These are phyloP conservation scores for Passer domesticus DNA, from an alignment of 2,113 vertebrate genomes.

Conservation along the genomic window DNA sequence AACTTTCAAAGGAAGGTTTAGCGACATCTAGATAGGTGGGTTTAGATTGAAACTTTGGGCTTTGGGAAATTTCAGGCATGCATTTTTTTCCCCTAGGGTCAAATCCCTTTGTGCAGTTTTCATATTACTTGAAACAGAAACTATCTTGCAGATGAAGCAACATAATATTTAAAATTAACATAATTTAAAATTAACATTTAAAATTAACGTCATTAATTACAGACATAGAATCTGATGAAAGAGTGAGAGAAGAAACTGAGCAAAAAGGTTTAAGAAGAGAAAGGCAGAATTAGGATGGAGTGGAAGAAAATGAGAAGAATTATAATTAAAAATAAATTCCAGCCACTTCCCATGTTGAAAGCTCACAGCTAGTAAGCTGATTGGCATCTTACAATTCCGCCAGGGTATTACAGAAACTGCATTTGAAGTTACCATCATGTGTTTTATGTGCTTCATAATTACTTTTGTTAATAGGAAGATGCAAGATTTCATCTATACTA, in stretches of 20 bases:
- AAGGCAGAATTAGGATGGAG: background rate
- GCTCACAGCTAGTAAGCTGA: background rate
- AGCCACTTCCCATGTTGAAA: background rate
- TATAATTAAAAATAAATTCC: conserved; percentile 19
- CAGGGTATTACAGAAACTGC: background rate
- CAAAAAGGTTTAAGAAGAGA: background rate
- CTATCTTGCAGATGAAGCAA: background rate
- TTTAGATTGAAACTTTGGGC: background rate
- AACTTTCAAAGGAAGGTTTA: background rate
- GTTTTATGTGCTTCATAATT: conserved; percentile 16
- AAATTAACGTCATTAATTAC: background rate
- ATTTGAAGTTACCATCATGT: background rate
- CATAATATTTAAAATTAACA: background rate
- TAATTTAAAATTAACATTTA: background rate
- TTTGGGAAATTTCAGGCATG: background rate
- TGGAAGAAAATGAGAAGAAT: background rate
- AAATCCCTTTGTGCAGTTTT: background rate
- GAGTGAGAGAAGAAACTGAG: background rate
- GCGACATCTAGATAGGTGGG: background rate
- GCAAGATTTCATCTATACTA: background rate
- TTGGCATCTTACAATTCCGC: background rate
- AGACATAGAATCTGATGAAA: background rate
- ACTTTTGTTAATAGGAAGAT: conserved; percentile 13
- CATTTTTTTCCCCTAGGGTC: background rate
- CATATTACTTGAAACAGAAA: background rate